Base-by-base conservation (phyloP, 2,888 invertebrate species). In the Ormyrus nitidulus region DNA sequence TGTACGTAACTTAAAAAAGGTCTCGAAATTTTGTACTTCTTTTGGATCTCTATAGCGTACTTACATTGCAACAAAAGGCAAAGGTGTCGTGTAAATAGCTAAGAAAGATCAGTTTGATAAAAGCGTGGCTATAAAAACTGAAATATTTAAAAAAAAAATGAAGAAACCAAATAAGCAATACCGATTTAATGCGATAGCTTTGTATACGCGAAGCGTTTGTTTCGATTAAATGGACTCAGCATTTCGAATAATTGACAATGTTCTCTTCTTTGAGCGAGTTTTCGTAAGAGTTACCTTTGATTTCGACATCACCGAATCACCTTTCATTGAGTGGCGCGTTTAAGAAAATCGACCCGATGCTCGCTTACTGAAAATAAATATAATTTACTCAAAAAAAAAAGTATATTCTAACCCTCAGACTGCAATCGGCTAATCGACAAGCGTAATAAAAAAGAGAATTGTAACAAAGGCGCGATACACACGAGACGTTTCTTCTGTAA, bases 141-240 rank as follows among this genome's bases (percentile, higher is more conserved):
- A 34, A 4, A 34, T 34, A 4, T 34, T 2, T 34, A 34, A 46
- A 59, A 7, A 66, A 53, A 62, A 64, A 61, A 58, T 54, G 51
- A 64, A 75, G 51, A 81, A 75, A 73, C 56, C 46, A 81, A 81
- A 34, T 34, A 34, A 81, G 81, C 81, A 81, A 76, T 81, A 81
- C 71, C 54, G 68, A 34, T 66, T 71, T 56, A 75, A 72, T 34
- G 49, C 75, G 72, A 72, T 72, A 81, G 73, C 58, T 81, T 74
- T 77, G 65, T 70, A 65, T 58, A 13, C 49, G 62, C 73, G 53
- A 68, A 48, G 19, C 53, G 8, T 48, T 71, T 71, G 9, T 58
- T 75, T 74, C 19, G 11, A 34, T 49, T 71, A 75, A 34, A 9
- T 51, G 65, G 70, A 79, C 62, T 79, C 34, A 69, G 62, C 69